Base-by-base conservation (phyloP, 2,797 vertebrate species). In the Rousettus madagascariensis region DNA sequence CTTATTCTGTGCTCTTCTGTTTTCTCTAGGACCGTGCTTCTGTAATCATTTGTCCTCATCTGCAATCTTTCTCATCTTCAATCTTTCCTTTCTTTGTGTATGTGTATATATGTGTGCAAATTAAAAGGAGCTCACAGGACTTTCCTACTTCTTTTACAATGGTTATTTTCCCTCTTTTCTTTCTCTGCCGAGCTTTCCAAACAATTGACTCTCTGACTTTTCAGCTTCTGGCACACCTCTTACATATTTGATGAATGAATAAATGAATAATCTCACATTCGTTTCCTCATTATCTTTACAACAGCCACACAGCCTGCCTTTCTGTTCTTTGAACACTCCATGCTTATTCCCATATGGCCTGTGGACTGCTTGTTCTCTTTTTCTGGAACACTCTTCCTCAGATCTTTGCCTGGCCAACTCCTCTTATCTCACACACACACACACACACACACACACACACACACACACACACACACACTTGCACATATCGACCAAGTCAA, bases 181-280 rank as follows among this genome's bases (percentile, higher is more conserved):
- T 71, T 86, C 41, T 90, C 91, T 93, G 85, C 53, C 61, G 92
- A 69, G 71, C 51, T 72, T 90, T 66, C 5, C 43, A 28, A 38
- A 86, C 9, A 65, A 86, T 53, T 86, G 79, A 30, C 80, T 86
- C 36, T 84, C 55, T 91, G 71, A 78, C 51, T 79, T 74, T 41
- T 91, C 51, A 66, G 82, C 19, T 57, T 85, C 55, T 93, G 95
- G 75, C 75, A 88, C 78, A 88, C 4, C 22, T 75, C 38, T 78
- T 46, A 57, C 16, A 28, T 78, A 66, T 55, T 51, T 94, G 74
- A 77, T 82, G 59, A 85, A 89, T 85, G 22, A 92, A 80, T 65
- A 57, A 63, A 92, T 22, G 46, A 69, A 88, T 91, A 57, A 82
- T 71, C 63, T 92, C 68, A 72, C 30, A 53, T 72, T 72, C 6